Percentiles rank a stretch among this genome's conserved stretches.
These are phyloP conservation scores for Baryphthengus martii DNA, from an alignment of 2,113 vertebrate species.

Conservation along the genomic window DNA sequence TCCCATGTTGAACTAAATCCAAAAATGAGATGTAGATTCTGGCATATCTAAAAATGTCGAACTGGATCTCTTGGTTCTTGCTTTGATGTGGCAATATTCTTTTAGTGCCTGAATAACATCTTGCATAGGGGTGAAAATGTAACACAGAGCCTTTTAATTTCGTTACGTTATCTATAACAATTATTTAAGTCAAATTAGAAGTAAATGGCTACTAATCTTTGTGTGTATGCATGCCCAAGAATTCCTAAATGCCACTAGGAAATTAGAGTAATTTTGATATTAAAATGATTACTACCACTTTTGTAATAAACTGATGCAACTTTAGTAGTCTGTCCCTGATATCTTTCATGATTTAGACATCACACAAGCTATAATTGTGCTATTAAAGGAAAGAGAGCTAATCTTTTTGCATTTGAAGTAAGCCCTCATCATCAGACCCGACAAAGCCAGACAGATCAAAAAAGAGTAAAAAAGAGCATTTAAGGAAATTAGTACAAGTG, in stretches of 20 bases:
- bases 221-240: conserved; percentile 2
- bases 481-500: conserved; percentile 85
- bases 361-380: conserved; percentile 79
- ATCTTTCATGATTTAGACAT: conserved; percentile 80
- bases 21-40: conserved; percentile 52
- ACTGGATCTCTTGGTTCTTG: conserved; percentile 27
- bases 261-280: conserved; percentile 77
- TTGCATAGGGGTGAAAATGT: conserved; percentile 9
- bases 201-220: conserved; percentile 29
- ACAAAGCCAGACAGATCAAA: conserved; percentile 85
- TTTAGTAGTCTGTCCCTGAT: conserved; percentile 73
- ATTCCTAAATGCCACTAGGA: conserved; percentile 65
- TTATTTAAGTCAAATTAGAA: conserved; percentile 55
- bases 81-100: conserved; percentile 15
- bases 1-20: conserved; percentile 44
- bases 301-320: conserved; percentile 75
- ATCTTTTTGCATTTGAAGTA: conserved; percentile 82
- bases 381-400: conserved; percentile 81
- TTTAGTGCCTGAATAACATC: not conserved
- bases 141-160: conserved; percentile 43
- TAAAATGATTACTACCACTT: conserved; percentile 78
- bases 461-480: conserved; percentile 79
- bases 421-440: conserved; percentile 77
- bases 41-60: conserved; percentile 15
- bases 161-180: conserved; percentile 61